phyloP scores from a whole-genome alignment of 35 echinoderm and acorn worm species.

The Chiridota heheva region DNA sequence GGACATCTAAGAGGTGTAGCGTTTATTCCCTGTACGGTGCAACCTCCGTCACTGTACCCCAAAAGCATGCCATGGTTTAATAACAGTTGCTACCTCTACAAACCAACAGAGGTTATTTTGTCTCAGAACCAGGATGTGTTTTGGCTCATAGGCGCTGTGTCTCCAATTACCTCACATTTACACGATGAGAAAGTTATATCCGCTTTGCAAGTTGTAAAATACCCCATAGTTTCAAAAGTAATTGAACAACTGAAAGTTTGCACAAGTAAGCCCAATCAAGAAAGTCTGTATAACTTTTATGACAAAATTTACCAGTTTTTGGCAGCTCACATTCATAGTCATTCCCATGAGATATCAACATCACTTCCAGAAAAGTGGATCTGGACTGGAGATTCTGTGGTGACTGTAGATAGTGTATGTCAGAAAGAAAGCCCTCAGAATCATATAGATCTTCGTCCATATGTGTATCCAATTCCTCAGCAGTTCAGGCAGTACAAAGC shows the following conservation, averaged over 20 bases:
- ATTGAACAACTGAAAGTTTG: background rate
- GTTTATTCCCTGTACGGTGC: too few species aligned
- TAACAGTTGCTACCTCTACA: too few species aligned
- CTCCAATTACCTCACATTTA: too few species aligned
- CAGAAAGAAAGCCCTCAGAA: background rate
- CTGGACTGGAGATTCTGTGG: constrained; percentile 7
- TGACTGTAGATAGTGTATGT: background rate
- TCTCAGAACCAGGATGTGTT: too few species aligned
- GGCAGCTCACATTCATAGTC: background rate
- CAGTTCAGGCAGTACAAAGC: background rate
- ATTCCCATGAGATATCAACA: background rate
- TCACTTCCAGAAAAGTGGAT: constrained; percentile 32
- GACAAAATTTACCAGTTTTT: constrained; percentile 7
- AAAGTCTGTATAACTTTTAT: background rate
- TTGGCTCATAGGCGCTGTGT: too few species aligned
- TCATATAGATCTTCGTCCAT: constrained; percentile 19
- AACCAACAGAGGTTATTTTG: too few species aligned
- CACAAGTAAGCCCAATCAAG: background rate
- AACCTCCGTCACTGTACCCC: too few species aligned
- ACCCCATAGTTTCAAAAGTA: background rate
- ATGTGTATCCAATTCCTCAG: background rate
- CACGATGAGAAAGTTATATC: too few species aligned
- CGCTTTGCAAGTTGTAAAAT: too few species aligned
- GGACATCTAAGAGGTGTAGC: too few species aligned
- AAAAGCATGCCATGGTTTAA: too few species aligned